These are phyloP conservation scores for Amiota minor DNA, from an alignment of 2,888 invertebrate species.

Conservation along the genomic window DNA sequence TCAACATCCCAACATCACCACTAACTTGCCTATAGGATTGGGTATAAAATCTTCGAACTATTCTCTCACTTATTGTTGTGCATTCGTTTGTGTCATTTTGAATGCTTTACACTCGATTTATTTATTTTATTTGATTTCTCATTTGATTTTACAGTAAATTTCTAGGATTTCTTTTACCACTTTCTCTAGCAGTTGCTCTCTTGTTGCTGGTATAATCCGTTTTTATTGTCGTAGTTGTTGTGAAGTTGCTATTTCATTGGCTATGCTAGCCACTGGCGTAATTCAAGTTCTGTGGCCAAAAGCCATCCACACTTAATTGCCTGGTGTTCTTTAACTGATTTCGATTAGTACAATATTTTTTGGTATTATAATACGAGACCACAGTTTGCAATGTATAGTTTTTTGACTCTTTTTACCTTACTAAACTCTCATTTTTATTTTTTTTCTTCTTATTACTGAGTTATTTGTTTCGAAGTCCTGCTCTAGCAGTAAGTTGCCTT, in stretches of 20 bases:
- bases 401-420: slow-evolving; percentile 24
- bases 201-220: neutral
- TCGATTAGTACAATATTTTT: slow-evolving; percentile 17
- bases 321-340: slow-evolving; percentile 43
- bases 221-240: too few species aligned
- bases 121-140: slow-evolving; percentile 68
- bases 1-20: neutral
- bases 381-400: too few species aligned
- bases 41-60: neutral
- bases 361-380: too few species aligned
- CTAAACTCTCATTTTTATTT: too few species aligned
- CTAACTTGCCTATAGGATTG: neutral
- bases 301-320: slow-evolving; percentile 66
- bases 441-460: too few species aligned
- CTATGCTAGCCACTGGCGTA: slow-evolving; percentile 46
- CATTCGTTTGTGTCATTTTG: slow-evolving; percentile 48
- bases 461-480: neutral
- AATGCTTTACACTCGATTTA: slow-evolving; percentile 66
- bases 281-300: slow-evolving; percentile 65
- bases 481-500: neutral
- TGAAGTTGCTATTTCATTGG: neutral
- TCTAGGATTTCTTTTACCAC: slow-evolving; percentile 17
- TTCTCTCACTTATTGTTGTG: neutral
- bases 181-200: slow-evolving; percentile 9
- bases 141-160: slow-evolving; percentile 54